Conservation (phyloP, 2,888 invertebrate species). For the Ceriagrion tenellum region DNA sequence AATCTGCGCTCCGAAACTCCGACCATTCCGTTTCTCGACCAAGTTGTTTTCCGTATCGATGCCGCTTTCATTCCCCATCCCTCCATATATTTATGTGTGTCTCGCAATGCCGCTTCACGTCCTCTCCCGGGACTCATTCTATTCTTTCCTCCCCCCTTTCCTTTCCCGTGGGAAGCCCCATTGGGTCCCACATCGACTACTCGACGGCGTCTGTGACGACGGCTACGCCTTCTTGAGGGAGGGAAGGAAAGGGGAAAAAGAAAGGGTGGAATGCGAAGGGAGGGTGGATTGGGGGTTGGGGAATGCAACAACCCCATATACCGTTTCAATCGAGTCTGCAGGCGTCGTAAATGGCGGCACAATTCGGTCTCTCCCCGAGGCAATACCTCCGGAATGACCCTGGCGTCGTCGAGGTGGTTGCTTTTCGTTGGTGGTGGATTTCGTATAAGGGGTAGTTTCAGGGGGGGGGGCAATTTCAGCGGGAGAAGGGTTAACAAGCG, state of each 20-base stretch:
- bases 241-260: no score
- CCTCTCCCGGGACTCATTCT: not conserved
- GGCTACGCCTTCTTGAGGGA: not conserved
- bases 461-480: no score
- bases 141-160: not conserved
- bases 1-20: no score
- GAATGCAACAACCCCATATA: slow-evolving; percentile 8
- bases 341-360: slow-evolving; percentile 22
- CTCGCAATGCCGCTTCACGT: no score
- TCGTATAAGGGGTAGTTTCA: no score
- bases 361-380: not conserved
- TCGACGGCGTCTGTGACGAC: not conserved
- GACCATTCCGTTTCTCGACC: no score
- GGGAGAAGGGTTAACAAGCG: no score
- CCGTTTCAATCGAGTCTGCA: slow-evolving; percentile 6
- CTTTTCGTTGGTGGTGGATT: no score
- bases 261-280: no score
- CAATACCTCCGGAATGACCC: not conserved
- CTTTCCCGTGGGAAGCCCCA: not conserved
- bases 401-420: not conserved
- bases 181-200: not conserved
- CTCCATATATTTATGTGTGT: not conserved
- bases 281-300: not conserved
- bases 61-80: not conserved
- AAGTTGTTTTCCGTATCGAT: not conserved